A percentile compares a stretch with the other conserved stretches of the same genome.
phyloP scores from a whole-genome alignment of 1,140 invertebrate genomes.

The Neotoxoptera formosana region DNA sequence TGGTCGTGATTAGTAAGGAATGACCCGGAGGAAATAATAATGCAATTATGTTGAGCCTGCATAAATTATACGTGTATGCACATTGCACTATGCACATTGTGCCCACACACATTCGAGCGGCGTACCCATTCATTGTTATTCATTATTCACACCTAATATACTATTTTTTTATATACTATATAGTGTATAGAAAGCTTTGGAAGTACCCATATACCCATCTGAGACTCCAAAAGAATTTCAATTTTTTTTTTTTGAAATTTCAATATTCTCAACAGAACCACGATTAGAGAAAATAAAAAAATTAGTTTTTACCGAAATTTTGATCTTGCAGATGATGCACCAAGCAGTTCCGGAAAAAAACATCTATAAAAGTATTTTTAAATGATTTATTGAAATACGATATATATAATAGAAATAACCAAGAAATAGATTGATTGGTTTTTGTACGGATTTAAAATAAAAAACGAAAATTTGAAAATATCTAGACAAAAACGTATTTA shows the following conservation, averaged over 20 bases:
- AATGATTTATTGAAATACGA: neutral
- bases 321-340: neutral
- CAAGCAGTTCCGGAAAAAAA: neutral
- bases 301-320: neutral
- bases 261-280: too few species aligned
- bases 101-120: too few species aligned
- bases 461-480: neutral
- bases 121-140: neutral
- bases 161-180: too few species aligned
- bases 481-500: neutral
- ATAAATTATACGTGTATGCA: neutral
- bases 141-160: neutral
- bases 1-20: too few species aligned
- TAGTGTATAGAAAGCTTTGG: too few species aligned
- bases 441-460: neutral
- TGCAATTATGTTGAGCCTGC: neutral
- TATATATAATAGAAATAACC: neutral
- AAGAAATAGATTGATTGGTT: neutral
- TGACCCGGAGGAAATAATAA: neutral
- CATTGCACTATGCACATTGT: too few species aligned
- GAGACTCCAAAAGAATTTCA: too few species aligned
- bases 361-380: neutral
- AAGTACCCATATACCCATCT: too few species aligned
- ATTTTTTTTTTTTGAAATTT: too few species aligned
- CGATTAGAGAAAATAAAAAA: too few species aligned